Percentiles rank a stretch among this genome's conserved stretches.
phyloP scores from a whole-genome alignment of 2,113 vertebrate genomes.

The Tricholaema leucomelas region DNA sequence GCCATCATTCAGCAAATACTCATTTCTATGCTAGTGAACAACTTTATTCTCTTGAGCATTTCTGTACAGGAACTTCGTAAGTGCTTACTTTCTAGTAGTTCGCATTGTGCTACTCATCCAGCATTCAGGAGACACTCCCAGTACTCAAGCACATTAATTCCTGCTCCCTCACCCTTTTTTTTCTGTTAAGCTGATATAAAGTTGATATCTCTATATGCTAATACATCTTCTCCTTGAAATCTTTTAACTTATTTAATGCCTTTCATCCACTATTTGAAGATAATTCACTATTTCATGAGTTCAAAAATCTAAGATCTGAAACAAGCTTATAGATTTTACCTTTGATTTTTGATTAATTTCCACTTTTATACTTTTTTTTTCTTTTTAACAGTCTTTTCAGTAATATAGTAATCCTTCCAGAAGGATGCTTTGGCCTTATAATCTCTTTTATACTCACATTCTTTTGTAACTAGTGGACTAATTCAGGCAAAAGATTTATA shows the following conservation, averaged over 20 bases:
- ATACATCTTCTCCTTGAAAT: constrained; percentile 16
- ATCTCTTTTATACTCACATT: neutral
- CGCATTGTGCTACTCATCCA: neutral
- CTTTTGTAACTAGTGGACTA: neutral
- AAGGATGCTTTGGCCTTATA: neutral
- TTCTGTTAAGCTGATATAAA: neutral
- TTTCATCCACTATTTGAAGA: neutral
- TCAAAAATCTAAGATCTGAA: constrained; percentile 26
- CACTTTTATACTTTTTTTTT: neutral
- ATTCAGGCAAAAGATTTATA: neutral
- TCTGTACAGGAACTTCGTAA: neutral
- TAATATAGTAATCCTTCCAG: neutral
- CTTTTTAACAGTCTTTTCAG: neutral
- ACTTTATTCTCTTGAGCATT: neutral
- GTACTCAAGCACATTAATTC: neutral
- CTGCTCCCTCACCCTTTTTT: neutral
- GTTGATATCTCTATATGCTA: constrained; percentile 10
- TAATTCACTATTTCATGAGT: constrained; percentile 20
- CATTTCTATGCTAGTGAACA: neutral
- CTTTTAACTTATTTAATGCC: constrained; percentile 1
- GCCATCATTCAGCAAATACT: neutral
- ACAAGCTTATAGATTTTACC: neutral
- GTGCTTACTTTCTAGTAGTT: neutral
- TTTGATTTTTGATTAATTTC: constrained; percentile 13
- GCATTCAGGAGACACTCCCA: neutral